Percentiles rank a stretch among this genome's conserved stretches.
Evolutionary conservation across 2,113 vertebrate species (phyloP).

Genomic region (Aythya baeri): DNA sequence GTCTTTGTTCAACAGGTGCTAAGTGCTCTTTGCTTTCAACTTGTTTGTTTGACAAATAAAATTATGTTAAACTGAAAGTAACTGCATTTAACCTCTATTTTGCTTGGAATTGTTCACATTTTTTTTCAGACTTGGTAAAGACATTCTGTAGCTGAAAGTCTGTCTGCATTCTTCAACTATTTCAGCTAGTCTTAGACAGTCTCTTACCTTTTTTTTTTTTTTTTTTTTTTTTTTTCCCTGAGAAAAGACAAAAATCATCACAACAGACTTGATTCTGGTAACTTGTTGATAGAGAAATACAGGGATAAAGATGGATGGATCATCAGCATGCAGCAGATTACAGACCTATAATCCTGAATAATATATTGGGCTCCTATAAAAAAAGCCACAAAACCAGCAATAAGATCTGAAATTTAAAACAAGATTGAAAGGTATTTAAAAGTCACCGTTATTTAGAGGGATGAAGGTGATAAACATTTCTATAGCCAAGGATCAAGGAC

Average conservation of each 20-base stretch:
- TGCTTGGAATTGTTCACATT: not conserved
- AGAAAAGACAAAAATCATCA: not conserved
- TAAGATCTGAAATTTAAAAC: not conserved
- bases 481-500: not conserved
- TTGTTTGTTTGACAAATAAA: not conserved
- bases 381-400: not conserved
- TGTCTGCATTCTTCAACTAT: not conserved
- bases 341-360: not conserved
- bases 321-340: not conserved
- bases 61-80: not conserved
- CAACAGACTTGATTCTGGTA: not conserved
- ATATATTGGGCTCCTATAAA: not conserved
- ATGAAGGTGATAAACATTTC: not conserved
- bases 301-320: not conserved
- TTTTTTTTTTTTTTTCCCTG: not conserved
- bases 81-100: not conserved
- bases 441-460: not conserved
- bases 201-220: not conserved
- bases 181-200: not conserved
- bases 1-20: not conserved
- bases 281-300: not conserved
- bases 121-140: not conserved
- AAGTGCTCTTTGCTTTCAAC: not conserved
- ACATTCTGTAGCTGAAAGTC: not conserved
- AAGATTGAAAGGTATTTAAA: not conserved